Evolutionary conservation across 2,888 invertebrate species (phyloP).

Genomic region (Thymelicus acteon): DNA sequence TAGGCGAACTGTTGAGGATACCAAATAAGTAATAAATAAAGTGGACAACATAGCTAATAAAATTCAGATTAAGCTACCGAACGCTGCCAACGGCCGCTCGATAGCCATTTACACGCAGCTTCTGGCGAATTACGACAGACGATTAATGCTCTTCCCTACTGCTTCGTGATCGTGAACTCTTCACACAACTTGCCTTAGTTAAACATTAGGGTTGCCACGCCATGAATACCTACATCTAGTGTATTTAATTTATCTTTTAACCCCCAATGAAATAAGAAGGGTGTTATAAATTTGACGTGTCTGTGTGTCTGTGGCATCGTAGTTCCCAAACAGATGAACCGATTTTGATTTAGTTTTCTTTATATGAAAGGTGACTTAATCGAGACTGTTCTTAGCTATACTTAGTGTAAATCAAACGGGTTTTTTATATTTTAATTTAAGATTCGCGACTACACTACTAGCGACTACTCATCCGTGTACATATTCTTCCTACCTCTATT

Average conservation of each 20-base stretch:
- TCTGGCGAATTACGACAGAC: constrained; percentile 60
- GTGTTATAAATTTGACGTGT: no score
- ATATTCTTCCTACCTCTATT: no score
- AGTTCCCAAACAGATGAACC: no score
- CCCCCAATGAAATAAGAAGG: no score
- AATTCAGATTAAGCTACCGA: constrained; percentile 50
- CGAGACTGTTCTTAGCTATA: no score
- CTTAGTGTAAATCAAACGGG: no score
- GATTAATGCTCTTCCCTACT: constrained; percentile 68
- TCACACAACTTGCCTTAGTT: constrained; percentile 48
- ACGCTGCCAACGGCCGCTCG: constrained; percentile 51
- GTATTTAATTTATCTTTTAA: not conserved
- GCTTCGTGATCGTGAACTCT: constrained; percentile 70
- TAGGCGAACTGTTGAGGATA: constrained; percentile 16
- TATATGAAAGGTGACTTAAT: no score
- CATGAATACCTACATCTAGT: constrained; percentile 33
- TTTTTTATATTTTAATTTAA: no score
- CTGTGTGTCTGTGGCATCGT: no score
- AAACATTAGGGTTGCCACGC: constrained; percentile 40
- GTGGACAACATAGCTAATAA: constrained; percentile 33
- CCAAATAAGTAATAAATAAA: constrained; percentile 29
- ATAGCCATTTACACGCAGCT: constrained; percentile 60
- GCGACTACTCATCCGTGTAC: no score
- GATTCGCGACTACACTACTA: no score
- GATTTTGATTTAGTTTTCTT: no score